Evolutionary conservation across 1,140 invertebrate genomes (phyloP).

Genomic region (Papilio dardanus): DNA sequence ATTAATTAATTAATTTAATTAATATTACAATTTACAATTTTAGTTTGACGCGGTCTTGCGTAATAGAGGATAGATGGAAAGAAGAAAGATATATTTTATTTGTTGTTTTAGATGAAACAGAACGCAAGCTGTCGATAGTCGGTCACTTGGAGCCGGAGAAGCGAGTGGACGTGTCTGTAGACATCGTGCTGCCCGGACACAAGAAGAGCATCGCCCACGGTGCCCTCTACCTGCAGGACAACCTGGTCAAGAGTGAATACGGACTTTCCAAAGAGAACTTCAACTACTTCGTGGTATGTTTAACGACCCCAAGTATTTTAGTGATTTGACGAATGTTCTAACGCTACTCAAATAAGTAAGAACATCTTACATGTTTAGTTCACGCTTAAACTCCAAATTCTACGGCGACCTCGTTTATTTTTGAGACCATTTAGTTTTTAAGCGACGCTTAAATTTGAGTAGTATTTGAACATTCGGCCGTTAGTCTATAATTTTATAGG

Average conservation of each 20-base stretch:
- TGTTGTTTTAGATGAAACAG: slow-evolving; percentile 71
- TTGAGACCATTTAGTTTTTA: no score
- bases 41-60: not conserved
- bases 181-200: slow-evolving; percentile 80
- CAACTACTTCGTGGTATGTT: slow-evolving; percentile 82
- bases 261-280: slow-evolving; percentile 85
- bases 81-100: not conserved
- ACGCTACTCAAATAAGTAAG: no score
- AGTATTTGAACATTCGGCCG: no score
- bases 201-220: slow-evolving; percentile 85
- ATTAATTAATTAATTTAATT: no score
- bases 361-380: no score
- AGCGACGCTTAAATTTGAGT: no score
- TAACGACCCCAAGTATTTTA: no score
- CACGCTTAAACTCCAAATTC: no score
- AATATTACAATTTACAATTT: no score
- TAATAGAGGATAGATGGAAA: not conserved
- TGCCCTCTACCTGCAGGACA: slow-evolving; percentile 85
- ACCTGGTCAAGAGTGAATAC: slow-evolving; percentile 87
- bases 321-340: no score
- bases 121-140: slow-evolving; percentile 81
- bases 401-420: no score
- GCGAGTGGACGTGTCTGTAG: slow-evolving; percentile 84
- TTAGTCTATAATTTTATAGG: no score
- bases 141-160: slow-evolving; percentile 85